Conservation (phyloP, 2,113 vertebrate genomes). For the Camelus dromedarius region DNA sequence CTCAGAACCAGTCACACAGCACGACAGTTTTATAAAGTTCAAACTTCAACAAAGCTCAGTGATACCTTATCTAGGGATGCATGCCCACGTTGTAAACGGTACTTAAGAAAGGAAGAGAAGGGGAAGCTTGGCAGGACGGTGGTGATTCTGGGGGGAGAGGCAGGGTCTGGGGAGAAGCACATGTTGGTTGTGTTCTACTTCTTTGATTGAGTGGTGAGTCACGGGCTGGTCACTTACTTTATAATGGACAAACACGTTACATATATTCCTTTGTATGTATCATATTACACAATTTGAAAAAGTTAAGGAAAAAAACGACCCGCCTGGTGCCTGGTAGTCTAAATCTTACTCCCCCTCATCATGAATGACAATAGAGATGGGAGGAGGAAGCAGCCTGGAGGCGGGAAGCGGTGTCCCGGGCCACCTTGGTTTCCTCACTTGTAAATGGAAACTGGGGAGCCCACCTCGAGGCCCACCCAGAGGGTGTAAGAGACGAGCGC, state of each 20-base stretch:
- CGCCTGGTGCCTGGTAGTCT: neutral
- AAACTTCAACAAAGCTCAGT: neutral
- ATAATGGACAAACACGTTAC: neutral
- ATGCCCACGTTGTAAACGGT: rapidly evolving
- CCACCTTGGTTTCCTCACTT: neutral
- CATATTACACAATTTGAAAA: neutral
- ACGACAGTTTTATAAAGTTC: neutral
- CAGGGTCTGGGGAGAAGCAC: neutral
- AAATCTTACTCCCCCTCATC: too few relatives aligned
- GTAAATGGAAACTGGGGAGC: neutral
- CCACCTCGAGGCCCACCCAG: rapidly evolving
- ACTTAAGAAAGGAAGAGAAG: too few relatives aligned
- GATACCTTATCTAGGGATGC: neutral
- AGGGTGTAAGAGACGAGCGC: neutral
- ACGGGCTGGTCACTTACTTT: neutral
- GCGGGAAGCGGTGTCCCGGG: neutral
- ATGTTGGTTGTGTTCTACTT: neutral
- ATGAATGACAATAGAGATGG: rapidly evolving
- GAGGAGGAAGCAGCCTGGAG: neutral
- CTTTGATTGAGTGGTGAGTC: neutral
- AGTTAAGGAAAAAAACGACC: neutral
- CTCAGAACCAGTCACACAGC: too few relatives aligned
- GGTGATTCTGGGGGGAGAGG: neutral
- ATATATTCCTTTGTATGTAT: neutral
- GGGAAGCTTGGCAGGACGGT: rapidly evolving